Percentiles rank a stretch among this genome's conserved stretches.
Evolutionary conservation across 2,797 vertebrate species (phyloP).

Genomic region (Discoglossus pictus): DNA sequence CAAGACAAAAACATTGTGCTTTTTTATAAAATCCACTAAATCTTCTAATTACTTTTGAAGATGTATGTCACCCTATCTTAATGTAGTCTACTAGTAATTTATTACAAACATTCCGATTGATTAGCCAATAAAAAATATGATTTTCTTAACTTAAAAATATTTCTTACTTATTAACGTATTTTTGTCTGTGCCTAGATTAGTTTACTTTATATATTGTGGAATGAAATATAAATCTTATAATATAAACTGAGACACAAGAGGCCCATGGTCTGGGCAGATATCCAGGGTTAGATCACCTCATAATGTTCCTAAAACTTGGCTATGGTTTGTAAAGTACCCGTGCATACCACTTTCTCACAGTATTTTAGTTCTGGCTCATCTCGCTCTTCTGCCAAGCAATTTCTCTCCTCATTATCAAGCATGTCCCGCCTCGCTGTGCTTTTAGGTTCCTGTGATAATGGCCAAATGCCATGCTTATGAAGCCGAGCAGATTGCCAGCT

Average conservation of each 20-base stretch:
- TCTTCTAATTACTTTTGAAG: constrained; percentile 19
- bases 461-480: constrained; percentile 41
- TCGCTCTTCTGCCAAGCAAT: constrained; percentile 43
- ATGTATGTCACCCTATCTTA: constrained; percentile 23
- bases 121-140: constrained; percentile 18
- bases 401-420: constrained; percentile 50
- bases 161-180: constrained; percentile 20
- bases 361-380: constrained; percentile 31
- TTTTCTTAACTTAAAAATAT: constrained; percentile 34
- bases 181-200: constrained; percentile 43
- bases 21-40: constrained; percentile 10
- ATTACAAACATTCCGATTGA: constrained; percentile 13
- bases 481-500: constrained; percentile 23
- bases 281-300: constrained; percentile 47
- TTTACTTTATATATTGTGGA: constrained; percentile 48
- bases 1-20: constrained; percentile 3
- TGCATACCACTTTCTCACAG: constrained; percentile 43
- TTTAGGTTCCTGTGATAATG: constrained; percentile 19
- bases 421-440: constrained; percentile 24
- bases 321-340: constrained; percentile 26
- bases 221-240: constrained; percentile 48
- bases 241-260: constrained; percentile 48
- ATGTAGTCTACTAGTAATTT: constrained; percentile 4
- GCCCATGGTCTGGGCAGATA: constrained; percentile 34
- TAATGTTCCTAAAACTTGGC: constrained; percentile 45